Evolutionary conservation across 2,888 invertebrate species (phyloP).

Genomic region (Brachynemurus nebulosus): DNA sequence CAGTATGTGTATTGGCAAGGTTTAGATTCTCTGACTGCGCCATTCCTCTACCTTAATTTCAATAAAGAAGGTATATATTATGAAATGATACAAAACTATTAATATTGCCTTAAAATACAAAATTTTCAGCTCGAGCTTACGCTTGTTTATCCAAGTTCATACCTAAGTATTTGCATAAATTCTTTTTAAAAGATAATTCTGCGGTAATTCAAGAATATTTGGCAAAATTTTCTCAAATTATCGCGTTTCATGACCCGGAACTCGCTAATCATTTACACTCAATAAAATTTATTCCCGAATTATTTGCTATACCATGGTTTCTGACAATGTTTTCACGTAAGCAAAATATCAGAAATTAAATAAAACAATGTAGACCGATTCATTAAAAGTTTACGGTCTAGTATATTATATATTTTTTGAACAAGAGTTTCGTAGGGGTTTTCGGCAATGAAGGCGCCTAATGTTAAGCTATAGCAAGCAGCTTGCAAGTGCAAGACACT

Average conservation of each 20-base stretch:
- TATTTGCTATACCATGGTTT: conserved; percentile 99
- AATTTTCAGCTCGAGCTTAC: conserved; percentile 74
- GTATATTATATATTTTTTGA: no score
- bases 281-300: conserved; percentile 91
- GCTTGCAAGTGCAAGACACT: no score
- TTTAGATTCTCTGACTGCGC: conserved; percentile 92
- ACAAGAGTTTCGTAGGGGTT: no score
- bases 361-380: no score
- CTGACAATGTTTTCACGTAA: conserved; percentile 97
- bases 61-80: conserved; percentile 70
- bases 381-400: no score
- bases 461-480: no score
- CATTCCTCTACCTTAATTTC: conserved; percentile 92
- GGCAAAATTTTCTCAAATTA: conserved; percentile 90
- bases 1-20: conserved; percentile 99
- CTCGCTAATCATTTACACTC: conserved; percentile 81
- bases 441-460: no score
- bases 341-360: no score
- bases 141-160: conserved; percentile 92
- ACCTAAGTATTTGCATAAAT: conserved; percentile 90
- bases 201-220: conserved; percentile 94
- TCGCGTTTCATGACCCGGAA: conserved; percentile 89
- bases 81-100: conserved; percentile 3
- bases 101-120: conserved; percentile 14
- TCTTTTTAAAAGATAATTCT: conserved; percentile 95